Base-by-base conservation (phyloP, 1,140 invertebrate species). In the Dysdera silvatica region DNA sequence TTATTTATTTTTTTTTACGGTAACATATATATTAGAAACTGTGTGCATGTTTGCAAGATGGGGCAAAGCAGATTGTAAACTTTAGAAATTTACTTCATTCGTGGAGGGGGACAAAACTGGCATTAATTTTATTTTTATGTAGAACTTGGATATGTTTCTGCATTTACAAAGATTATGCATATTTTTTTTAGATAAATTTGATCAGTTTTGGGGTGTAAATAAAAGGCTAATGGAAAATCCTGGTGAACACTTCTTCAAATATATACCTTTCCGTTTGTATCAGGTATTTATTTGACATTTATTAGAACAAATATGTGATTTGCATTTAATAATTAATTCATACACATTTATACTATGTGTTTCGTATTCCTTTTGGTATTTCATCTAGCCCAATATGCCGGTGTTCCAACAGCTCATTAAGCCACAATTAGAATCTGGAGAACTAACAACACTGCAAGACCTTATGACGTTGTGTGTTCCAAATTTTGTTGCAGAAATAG, bases 151-250 rank as follows among this genome's bases (percentile, higher is more conserved):
- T 52, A 8, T 33, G 40, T 54, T 35, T 40, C 4, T 33, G 1
- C 16, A 20, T 12, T 8, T 14, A 54, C 8, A 12, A 40, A 28
- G 26, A 58, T 58, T 20, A 33, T 4, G 7, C 35, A 7, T 35
- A 26, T 61, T 66, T 55, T 60, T 77, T 81, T 61, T 75, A 90
- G 89, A 98, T 74, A 97, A 95, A 79, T 99, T 98, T 79, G 95
- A 99, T 76, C 94, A 98, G 76, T 99, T 99, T 77, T 98, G 96
- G 95, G 85, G 89, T 6, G 86, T 98, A 12, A 98, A 98, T 75
- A 83, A 89, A 68, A 87, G 90, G 73, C 76, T 99, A 49, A 98
- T 98, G 95, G 92, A 96, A 75, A 80, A 84, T 35, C 70, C 59
- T 1, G 58, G 56, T 28, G 71, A 71, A 74, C 88, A 93, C 68